Base-by-base conservation (phyloP, 2,797 vertebrate genomes). In the Phalloptychus januarius region DNA sequence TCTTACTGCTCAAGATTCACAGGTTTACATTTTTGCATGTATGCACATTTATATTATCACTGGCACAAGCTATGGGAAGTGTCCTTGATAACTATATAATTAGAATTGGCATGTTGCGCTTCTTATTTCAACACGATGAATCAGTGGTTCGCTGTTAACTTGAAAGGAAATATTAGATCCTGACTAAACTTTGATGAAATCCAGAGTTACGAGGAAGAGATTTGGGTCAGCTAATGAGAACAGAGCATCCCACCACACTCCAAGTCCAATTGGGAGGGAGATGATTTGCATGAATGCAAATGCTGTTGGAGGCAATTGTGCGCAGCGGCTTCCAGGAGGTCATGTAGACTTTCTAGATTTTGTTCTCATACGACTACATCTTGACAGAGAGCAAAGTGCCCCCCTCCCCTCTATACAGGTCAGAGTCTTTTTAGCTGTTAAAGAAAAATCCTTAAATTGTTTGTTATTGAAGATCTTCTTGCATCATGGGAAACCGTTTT, bases 221-320 rank as follows among this genome's bases (percentile, higher is more conserved):
- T 96, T 94, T 95, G 93, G 94, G 96, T 95, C 95, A 95, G 85
- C 92, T 95, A 95, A 95, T 95, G 94, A 95, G 94, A 95, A 95
- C 94, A 95, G 93, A 92, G 93, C 79, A 91, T 91, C 94, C 94
- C 94, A 94, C 94, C 94, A 94, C 93, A 94, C 94, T 94, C 91
- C 92, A 89, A 92, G 93, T 94, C 94, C 93, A 93, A 91, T 86
- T 85, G 94, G 92, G 94, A 94, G 89, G 84, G 78, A 81, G 85
- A 79, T 56, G 79, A 95, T 95, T 95, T 95, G 93, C 95, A 95
- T 95, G 93, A 93, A 95, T 95, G 94, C 94, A 95, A 95, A 95
- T 94, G 73, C 80, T 70, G 82, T 83, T 85, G 80, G 84, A 92
- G 78, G 90, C 94, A 93, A 95, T 95, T 94, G 91, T 92, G 89